Percentiles rank a stretch among this genome's conserved stretches.
Conservation (phyloP, 2,113 vertebrate genomes). For the Polypterus bichir region DNA sequence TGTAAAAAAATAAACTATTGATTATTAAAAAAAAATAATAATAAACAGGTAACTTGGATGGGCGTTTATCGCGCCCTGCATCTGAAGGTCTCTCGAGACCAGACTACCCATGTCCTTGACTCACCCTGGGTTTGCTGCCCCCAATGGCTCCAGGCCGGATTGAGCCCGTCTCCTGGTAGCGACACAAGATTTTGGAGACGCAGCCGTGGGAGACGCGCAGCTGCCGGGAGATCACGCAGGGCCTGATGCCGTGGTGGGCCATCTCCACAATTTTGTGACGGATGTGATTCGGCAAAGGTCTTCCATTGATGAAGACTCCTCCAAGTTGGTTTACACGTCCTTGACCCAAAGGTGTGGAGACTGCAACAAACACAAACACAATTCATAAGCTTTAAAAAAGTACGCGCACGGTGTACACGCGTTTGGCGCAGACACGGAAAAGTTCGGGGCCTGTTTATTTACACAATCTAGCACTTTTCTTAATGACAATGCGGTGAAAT, state of each 20-base stretch:
- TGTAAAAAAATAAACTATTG: too few relatives aligned
- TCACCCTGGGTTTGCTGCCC: slow-evolving; percentile 97
- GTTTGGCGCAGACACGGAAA: too few relatives aligned
- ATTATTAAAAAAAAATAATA: too few relatives aligned
- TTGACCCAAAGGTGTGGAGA: slow-evolving; percentile 96
- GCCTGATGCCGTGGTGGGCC: slow-evolving; percentile 94
- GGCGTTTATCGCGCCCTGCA: too few relatives aligned
- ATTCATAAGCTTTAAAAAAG: not conserved
- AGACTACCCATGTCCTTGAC: slow-evolving; percentile 31
- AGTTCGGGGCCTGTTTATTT: too few relatives aligned
- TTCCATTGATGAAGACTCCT: slow-evolving; percentile 95
- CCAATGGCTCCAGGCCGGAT: slow-evolving; percentile 95
- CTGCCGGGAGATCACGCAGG: slow-evolving; percentile 95
- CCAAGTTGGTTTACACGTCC: slow-evolving; percentile 95
- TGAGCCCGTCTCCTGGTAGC: slow-evolving; percentile 94
- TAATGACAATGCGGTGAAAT: too few relatives aligned
- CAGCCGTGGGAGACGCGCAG: slow-evolving; percentile 91
- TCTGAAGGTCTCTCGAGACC: not conserved
- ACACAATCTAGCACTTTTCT: too few relatives aligned
- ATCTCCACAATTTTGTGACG: slow-evolving; percentile 98
- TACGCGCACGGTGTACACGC: too few relatives aligned
- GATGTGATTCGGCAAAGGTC: slow-evolving; percentile 93
- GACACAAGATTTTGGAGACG: slow-evolving; percentile 95
- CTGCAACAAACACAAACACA: slow-evolving; percentile 48
- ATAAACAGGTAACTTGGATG: too few relatives aligned